phyloP scores from a whole-genome alignment of 2,888 invertebrate species.

The Agrilus mali region DNA sequence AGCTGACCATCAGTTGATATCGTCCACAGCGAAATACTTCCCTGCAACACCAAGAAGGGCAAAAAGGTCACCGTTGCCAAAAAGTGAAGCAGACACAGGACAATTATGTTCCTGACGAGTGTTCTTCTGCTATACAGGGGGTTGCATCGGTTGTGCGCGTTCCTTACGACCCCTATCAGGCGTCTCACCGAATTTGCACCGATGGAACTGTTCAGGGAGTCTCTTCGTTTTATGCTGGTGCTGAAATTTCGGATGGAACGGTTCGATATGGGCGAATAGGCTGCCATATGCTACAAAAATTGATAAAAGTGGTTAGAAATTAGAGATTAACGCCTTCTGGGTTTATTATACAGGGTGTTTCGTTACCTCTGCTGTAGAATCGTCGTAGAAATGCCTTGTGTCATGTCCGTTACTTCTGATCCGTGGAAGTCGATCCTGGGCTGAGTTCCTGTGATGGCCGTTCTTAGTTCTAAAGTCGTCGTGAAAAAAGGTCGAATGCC shows the following conservation, averaged over 20 bases:
- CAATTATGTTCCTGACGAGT: constrained; percentile 39
- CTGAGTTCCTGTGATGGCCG: too few relatives aligned
- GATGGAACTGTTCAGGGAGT: constrained; percentile 59
- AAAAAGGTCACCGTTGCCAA: constrained; percentile 51
- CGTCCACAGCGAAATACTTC: constrained; percentile 38
- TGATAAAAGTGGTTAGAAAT: too few relatives aligned
- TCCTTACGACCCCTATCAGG: constrained; percentile 47
- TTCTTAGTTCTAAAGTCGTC: too few relatives aligned
- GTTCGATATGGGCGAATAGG: constrained; percentile 48
- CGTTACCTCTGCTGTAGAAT: constrained; percentile 2
- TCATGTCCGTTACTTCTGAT: too few relatives aligned
- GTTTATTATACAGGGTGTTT: constrained; percentile 6
- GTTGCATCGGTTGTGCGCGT: constrained; percentile 20
- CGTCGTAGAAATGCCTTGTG: constrained; percentile 1
- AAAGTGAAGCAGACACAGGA: constrained; percentile 46
- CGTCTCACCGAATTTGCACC: constrained; percentile 67
- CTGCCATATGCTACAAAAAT: constrained; percentile 33
- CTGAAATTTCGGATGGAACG: constrained; percentile 38
- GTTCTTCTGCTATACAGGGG: constrained; percentile 39
- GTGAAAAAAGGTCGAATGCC: background rate
- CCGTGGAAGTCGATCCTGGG: too few relatives aligned
- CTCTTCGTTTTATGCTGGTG: constrained; percentile 41
- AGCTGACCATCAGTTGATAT: constrained; percentile 19
- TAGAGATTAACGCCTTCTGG: too few relatives aligned
- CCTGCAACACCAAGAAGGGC: constrained; percentile 46